Percentiles rank a stretch among this genome's conserved stretches.
phyloP scores from a whole-genome alignment of 2,797 vertebrate species.

The Dipus sagitta region DNA sequence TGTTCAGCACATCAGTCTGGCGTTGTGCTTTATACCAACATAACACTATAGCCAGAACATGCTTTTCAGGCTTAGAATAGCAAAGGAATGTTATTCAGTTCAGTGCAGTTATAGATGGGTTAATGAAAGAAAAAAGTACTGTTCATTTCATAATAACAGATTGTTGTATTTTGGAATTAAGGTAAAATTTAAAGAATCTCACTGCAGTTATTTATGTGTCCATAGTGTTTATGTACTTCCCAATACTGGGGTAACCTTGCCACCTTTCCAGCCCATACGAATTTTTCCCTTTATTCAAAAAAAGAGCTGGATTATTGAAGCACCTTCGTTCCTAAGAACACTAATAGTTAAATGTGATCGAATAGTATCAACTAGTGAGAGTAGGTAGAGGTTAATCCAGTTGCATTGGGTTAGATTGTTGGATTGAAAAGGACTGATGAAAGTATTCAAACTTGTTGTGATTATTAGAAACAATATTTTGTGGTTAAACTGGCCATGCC shows the following conservation, averaged over 20 bases:
- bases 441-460: constrained; percentile 79
- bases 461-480: constrained; percentile 64
- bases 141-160: constrained; percentile 96
- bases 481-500: constrained; percentile 71
- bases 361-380: constrained; percentile 4
- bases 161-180: constrained; percentile 95
- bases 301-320: constrained; percentile 43
- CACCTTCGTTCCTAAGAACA: constrained; percentile 35
- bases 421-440: constrained; percentile 63
- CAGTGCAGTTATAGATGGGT: constrained; percentile 94
- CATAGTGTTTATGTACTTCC: constrained; percentile 62
- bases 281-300: constrained; percentile 13
- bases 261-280: constrained; percentile 51
- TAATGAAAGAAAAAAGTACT: constrained; percentile 98
- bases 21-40: constrained; percentile 98
- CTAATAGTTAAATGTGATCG: constrained; percentile 26
- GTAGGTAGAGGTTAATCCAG: constrained; percentile 23
- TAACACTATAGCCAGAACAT: constrained; percentile 90
- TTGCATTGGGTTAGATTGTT: constrained; percentile 77
- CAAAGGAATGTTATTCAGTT: constrained; percentile 95
- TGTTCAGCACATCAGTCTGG: constrained; percentile 97
- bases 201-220: constrained; percentile 77
- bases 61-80: constrained; percentile 95
- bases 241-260: not conserved
- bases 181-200: constrained; percentile 94